Evolutionary conservation across 2,797 vertebrate genomes (phyloP), one percentile per base, ranked within the genome.

Genomic region (Pempheris klunzingeri): DNA sequence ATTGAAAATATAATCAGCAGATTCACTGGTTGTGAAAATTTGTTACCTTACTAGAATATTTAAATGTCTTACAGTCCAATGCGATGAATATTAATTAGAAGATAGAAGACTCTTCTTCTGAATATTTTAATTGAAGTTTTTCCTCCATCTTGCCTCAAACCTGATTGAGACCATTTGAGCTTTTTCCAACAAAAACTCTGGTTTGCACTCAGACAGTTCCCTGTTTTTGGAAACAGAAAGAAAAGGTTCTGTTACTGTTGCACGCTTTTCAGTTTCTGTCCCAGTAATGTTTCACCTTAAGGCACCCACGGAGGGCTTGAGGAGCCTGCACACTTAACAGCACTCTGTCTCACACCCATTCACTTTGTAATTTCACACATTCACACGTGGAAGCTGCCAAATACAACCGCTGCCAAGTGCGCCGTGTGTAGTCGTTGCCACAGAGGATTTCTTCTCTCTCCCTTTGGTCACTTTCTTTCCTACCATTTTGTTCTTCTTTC

Each of bases 401-500:
- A 58, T 22, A 24, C 63, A 62, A 20, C 36, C 26, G 2, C 59
- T 20, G 78, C 79, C 74, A 64, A 76, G n/a, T 22, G 4, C 62
- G 2, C 30, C 14, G 5, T 62, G 32, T 50, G 32, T 28, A 22
- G 0, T 44, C 18, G 2, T 15, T 13, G 26, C n/a, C n/a, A n/a
- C n/a, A n/a, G n/a, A n/a, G 46, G 34, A 50, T 49, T 28, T 54
- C 24, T 73, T 70, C 28, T 28, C 18, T 1, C 32, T 11, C 44
- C 4, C 53, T 43, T 6, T 13, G 3, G 4, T 55, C 47, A 61
- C 39, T 57, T 9, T 53, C 18, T 47, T 7, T 18, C 14, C 8
- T 50, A 1, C 52, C 15, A 17, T 53, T 24, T 61, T 55, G 2
- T 85, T 90, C 94, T 85, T 90, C 94, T 93, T 95, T 90, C 92